Base-by-base conservation (phyloP, 2,888 invertebrate genomes). In the Melolontha melolontha region DNA sequence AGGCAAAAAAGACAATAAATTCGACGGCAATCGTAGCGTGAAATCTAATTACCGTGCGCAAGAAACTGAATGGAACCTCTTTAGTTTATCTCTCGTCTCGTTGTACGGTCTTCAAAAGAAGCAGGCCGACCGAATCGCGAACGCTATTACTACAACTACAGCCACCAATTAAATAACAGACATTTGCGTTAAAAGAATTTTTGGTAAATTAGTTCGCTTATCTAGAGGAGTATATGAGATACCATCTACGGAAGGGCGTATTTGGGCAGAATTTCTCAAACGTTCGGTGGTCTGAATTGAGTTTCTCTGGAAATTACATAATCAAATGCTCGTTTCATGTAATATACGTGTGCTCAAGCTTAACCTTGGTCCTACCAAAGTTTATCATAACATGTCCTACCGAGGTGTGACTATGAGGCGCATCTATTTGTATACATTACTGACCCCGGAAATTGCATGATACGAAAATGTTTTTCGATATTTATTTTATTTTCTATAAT, bases 151-250 rank as follows among this genome's bases (percentile, higher is more conserved):
- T 34, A 59, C 59, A 47, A 47, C 47, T 34, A 34, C 29, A 47
- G 47, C 59, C 44, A 16, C 59, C 59, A 59, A 59, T 59, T 59
- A 59, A 59, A 59, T 59, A 59, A 47, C 59, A 59, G 59, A 59
- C 59, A 59, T 59, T 59, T 59, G 59, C 59, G 59, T 59, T 59
- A 59, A 59, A 59, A 59, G 59, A 59, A 59, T 59, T 59, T 59
- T 59, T 47, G 59, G 59, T 59, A 59, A 59, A 59, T 59, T 59
- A 59, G 59, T 34, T 44, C 47, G 10, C 59, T 59, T 59, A 59
- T 59, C 59, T 59, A 14, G n/a, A 29, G 59, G 34, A 59, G 59
- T 59, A 14, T 10, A 44, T 29, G 44, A 59, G 59, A 59, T 59
- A 59, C 44, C 44, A 59, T 59, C 59, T 59, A 44, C 34, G 47